Conservation (phyloP, 2,113 vertebrate species). For the Megaceryle torquata region DNA sequence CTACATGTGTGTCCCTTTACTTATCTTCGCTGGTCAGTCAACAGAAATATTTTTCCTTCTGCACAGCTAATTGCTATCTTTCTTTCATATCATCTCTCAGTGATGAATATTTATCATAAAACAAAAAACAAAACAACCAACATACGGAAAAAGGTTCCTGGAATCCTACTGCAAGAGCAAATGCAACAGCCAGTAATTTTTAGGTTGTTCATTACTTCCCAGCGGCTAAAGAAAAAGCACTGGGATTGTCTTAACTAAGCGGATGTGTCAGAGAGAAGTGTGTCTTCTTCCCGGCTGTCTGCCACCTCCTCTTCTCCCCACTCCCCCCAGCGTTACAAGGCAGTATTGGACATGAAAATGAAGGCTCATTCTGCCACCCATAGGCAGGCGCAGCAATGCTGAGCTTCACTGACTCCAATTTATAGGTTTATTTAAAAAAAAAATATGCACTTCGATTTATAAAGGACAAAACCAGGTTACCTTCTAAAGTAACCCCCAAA, state of each 20-base stretch:
- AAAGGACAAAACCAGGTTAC: neutral
- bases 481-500: neutral
- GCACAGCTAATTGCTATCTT: neutral
- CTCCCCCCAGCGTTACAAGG: neutral
- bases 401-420: fast-evolving
- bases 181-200: neutral
- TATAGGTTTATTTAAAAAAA: fast-evolving
- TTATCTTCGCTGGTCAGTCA: neutral
- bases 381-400: neutral
- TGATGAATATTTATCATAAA: neutral
- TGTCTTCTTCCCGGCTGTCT: neutral
- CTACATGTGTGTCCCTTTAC: neutral
- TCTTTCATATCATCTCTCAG: neutral
- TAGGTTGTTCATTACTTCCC: neutral
- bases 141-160: neutral
- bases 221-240: fast-evolving
- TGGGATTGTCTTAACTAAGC: neutral
- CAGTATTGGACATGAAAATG: fast-evolving
- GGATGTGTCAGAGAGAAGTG: fast-evolving
- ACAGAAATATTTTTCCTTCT: neutral
- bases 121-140: neutral
- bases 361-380: conserved; percentile 1
- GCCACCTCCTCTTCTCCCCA: neutral
- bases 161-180: neutral
- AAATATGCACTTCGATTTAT: fast-evolving